Conservation (phyloP, 2,113 vertebrate genomes). For the Accipiter virgatus region DNA sequence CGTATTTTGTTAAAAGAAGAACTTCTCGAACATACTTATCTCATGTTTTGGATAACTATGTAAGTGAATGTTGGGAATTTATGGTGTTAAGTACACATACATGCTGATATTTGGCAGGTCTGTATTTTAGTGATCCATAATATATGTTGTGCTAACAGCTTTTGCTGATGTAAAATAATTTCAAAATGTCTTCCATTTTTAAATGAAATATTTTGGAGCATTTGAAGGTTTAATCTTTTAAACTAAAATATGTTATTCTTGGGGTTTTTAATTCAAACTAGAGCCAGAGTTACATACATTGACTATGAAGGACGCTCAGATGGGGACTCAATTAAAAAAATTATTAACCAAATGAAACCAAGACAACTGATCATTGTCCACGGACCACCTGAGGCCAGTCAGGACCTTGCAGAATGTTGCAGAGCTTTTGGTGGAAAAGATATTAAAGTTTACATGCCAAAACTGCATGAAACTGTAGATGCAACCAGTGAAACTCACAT, state of each 20-base stretch:
- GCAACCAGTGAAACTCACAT: slow-evolving; percentile 98
- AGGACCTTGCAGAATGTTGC: slow-evolving; percentile 94
- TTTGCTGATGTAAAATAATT: not conserved
- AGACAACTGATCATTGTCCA: slow-evolving; percentile 93
- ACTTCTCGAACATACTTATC: not conserved
- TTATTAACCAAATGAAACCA: slow-evolving; percentile 99
- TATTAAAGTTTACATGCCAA: slow-evolving; percentile 96
- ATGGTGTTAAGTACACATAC: not conserved
- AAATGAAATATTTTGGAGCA: not conserved
- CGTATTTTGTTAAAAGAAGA: not conserved
- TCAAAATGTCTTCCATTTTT: not conserved
- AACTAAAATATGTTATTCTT: not conserved
- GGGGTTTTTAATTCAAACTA: slow-evolving; percentile 43
- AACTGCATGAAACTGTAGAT: slow-evolving; percentile 94
- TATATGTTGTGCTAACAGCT: not conserved
- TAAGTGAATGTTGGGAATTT: not conserved
- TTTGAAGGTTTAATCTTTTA: not conserved
- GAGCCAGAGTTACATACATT: slow-evolving; percentile 93
- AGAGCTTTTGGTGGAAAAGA: slow-evolving; percentile 95
- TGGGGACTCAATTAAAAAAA: slow-evolving; percentile 98
- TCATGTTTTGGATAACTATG: not conserved
- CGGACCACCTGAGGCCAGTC: slow-evolving; percentile 93
- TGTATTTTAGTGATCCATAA: not conserved
- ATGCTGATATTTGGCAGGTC: not conserved
- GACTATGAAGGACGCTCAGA: slow-evolving; percentile 99